Conservation (phyloP, 2,888 invertebrate genomes). For the Eristalis pertinax region DNA sequence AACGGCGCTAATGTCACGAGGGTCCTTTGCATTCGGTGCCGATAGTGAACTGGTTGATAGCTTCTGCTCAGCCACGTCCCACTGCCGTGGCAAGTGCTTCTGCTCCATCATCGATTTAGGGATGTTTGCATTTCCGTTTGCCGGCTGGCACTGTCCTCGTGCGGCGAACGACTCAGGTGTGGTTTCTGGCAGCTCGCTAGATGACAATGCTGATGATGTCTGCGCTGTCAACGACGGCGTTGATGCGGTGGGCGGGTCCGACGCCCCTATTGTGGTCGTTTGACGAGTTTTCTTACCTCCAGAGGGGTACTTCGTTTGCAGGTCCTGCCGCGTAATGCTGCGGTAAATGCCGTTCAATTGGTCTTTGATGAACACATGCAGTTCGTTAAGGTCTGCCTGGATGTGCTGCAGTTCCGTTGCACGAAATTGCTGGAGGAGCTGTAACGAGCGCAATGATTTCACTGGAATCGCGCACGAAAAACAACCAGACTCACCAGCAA, state of each 20-base stretch:
- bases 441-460: neutral
- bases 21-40: slow-evolving; percentile 42
- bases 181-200: slow-evolving; percentile 29
- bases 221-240: slow-evolving; percentile 39
- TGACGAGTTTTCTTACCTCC: slow-evolving; percentile 29
- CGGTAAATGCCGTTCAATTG: slow-evolving; percentile 61
- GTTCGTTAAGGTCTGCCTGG: slow-evolving; percentile 54
- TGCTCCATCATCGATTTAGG: slow-evolving; percentile 56
- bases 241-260: slow-evolving; percentile 32
- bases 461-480: neutral
- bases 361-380: slow-evolving; percentile 59
- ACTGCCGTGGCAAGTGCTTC: neutral
- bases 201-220: slow-evolving; percentile 52
- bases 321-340: slow-evolving; percentile 40
- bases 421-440: slow-evolving; percentile 60
- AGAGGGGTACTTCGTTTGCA: slow-evolving; percentile 20
- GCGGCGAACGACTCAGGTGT: slow-evolving; percentile 15
- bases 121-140: slow-evolving; percentile 62
- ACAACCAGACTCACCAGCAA: slow-evolving; percentile 43
- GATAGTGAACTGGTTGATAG: too few relatives aligned
- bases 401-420: slow-evolving; percentile 60
- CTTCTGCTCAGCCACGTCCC: slow-evolving; percentile 9
- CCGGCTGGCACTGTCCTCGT: slow-evolving; percentile 4
- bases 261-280: slow-evolving; percentile 19
- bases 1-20: slow-evolving; percentile 51